Evolutionary conservation across 1,140 invertebrate species (phyloP).

Genomic region (Cyclina sinensis): DNA sequence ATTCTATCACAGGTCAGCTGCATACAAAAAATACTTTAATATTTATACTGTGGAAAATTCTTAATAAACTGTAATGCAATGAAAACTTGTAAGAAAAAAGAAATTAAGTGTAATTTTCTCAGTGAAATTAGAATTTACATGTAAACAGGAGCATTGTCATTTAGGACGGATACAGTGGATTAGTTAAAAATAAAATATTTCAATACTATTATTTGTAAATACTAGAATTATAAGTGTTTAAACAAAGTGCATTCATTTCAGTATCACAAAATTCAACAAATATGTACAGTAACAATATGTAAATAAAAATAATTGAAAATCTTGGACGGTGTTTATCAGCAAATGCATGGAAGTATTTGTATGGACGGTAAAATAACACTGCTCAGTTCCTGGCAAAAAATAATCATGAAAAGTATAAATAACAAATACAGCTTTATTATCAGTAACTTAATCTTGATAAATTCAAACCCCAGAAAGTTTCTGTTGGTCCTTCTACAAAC

Average conservation of each 20-base stretch:
- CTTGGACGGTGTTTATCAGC: constrained; percentile 21
- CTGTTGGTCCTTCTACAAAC: no score
- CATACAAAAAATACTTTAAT: neutral
- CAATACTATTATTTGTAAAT: constrained; percentile 21
- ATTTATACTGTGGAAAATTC: neutral
- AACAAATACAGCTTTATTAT: neutral
- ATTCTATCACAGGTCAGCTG: constrained; percentile 31
- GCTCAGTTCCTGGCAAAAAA: no score
- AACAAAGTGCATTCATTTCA: neutral
- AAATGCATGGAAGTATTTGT: neutral
- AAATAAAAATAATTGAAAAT: constrained; percentile 14
- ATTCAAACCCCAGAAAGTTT: no score
- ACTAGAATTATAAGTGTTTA: constrained; percentile 9
- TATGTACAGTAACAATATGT: constrained; percentile 4
- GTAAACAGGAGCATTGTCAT: no score
- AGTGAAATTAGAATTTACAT: no score
- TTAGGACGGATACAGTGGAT: neutral
- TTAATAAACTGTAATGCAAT: neutral
- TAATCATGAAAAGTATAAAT: neutral
- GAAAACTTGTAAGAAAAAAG: neutral
- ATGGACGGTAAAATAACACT: no score
- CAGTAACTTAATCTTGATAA: no score
- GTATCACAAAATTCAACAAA: constrained; percentile 1
- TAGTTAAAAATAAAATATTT: no score
- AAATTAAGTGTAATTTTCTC: no score